Evolutionary conservation across 2,113 vertebrate species (phyloP), one percentile per base, ranked within the genome.

Genomic region (Oostethus manadensis): DNA sequence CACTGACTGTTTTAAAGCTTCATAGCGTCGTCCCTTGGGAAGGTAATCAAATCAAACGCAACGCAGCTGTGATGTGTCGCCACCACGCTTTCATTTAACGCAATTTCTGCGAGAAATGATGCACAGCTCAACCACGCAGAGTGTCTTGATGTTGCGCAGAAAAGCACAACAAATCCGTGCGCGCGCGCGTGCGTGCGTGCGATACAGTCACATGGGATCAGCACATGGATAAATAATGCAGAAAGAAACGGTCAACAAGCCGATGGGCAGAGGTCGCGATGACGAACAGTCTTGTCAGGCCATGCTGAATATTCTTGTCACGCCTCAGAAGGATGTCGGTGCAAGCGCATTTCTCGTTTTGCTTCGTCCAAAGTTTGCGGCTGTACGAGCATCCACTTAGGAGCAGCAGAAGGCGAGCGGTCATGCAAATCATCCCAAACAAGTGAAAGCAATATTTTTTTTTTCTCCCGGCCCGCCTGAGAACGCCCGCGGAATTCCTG

Each of bases 401-500:
- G 57, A 76, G 66, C 45, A 47, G 57, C 43, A 51, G 57, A 56
- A 17, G 50, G 57, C 69, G 40, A 40, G 35, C 21, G 15, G 38
- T 55, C 11, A 38, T 44, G 61, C 47, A 43, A 69, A 62, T 45
- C 63, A 73, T 51, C 68, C 60, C 6, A 55, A 55, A 42, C 53
- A 55, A 55, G 33, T 8, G 13, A 55, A 42, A 55, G 18, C 38
- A 40, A 55, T 55, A 55, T n/a, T n/a, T n/a, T n/a, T n/a, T n/a
- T n/a, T n/a, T n/a, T n/a, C n/a, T n/a, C n/a, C n/a, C n/a, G n/a
- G n/a, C n/a, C n/a, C n/a, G n/a, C n/a, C n/a, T 83, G 81, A 78
- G 74, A 81, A 80, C 78, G 79, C 85, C 72, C 73, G 78, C 38
- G 13, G 11, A 87, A 84, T 79, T 40, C 53, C 21, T 55, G 35